These are phyloP conservation scores for Bos javanicus DNA, from an alignment of 2,113 vertebrate genomes.

Conservation along the genomic window DNA sequence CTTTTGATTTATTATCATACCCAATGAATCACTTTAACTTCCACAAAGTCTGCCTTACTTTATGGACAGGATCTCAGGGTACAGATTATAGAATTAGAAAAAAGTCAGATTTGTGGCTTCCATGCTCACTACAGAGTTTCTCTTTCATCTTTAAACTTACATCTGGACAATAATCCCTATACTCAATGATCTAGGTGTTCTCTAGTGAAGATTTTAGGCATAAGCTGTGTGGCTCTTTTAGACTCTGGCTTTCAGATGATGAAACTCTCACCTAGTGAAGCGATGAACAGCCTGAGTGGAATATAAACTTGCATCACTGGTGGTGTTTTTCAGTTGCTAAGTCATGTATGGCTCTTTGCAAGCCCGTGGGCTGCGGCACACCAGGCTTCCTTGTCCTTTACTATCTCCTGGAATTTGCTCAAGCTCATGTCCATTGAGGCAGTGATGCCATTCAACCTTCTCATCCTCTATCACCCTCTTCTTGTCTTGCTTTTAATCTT, in stretches of 20 bases:
- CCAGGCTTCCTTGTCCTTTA: background rate
- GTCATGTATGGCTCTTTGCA: background rate
- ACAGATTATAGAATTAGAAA: background rate
- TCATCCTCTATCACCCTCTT: background rate
- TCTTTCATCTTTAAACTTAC: background rate
- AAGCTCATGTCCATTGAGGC: background rate
- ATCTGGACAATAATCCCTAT: background rate
- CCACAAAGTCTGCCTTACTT: background rate
- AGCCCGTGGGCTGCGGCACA: rapidly evolving
- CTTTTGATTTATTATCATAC: background rate
- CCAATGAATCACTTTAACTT: background rate
- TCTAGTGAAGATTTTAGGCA: background rate
- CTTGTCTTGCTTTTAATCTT: background rate
- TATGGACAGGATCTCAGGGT: background rate
- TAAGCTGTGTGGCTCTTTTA: background rate
- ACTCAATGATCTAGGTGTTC: too few species aligned
- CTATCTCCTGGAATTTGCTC: background rate
- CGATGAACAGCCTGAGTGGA: background rate
- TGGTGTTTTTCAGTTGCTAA: background rate
- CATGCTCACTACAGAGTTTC: background rate
- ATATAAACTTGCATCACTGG: background rate
- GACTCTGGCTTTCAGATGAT: background rate
- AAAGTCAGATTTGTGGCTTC: background rate
- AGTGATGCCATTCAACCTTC: background rate
- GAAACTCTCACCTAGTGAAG: background rate